phyloP scores from a whole-genome alignment of 1,140 invertebrate genomes.

The Vanessa tameamea region DNA sequence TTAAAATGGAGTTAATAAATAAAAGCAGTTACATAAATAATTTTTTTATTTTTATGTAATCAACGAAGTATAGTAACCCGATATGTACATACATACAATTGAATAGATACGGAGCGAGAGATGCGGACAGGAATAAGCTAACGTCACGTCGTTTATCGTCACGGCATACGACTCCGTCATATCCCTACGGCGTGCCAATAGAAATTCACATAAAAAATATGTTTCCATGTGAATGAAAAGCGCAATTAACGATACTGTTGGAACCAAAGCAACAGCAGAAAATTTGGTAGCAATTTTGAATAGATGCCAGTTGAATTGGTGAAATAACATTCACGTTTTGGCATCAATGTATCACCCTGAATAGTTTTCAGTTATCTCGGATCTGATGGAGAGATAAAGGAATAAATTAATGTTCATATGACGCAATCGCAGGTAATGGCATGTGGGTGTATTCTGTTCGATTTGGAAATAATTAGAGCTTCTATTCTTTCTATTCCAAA shows the following conservation, averaged over 20 bases:
- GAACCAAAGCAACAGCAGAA: conserved; percentile 17
- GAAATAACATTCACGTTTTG: conserved; percentile 36
- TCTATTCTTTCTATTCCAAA: background rate
- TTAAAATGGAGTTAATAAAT: no score
- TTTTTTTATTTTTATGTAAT: no score
- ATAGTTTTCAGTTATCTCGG: conserved; percentile 18
- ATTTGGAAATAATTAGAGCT: background rate
- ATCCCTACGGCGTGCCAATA: no score
- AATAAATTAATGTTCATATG: conserved; percentile 17
- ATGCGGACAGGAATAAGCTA: no score
- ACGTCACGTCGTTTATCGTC: no score
- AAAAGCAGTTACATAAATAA: no score
- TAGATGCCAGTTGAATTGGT: conserved; percentile 31
- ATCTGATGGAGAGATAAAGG: conserved; percentile 23
- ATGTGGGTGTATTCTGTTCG: conserved; percentile 8
- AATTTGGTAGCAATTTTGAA: conserved; percentile 32
- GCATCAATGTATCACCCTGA: conserved; percentile 22
- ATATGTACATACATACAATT: no score
- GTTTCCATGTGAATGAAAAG: conserved; percentile 13
- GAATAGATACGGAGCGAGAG: no score
- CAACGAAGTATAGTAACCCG: no score
- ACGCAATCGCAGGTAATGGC: conserved; percentile 8
- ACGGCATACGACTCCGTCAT: no score
- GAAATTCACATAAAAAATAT: background rate
- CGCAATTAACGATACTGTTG: conserved; percentile 10